Percentiles rank a stretch among this genome's conserved stretches.
phyloP scores from a whole-genome alignment of 2,888 invertebrate species.

The Eupithecia subfuscata region DNA sequence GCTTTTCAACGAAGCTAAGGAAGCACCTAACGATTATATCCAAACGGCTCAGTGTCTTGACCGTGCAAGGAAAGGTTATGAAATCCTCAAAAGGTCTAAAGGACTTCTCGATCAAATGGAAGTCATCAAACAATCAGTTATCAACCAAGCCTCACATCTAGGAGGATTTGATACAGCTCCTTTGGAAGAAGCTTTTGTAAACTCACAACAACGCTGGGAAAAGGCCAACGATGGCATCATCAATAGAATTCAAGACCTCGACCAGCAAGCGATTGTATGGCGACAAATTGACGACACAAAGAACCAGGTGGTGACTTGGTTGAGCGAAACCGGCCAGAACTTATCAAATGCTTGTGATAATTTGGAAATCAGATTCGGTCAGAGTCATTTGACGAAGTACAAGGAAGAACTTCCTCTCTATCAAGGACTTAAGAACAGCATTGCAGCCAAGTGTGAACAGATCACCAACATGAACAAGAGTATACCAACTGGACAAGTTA shows the following conservation, averaged over 20 bases:
- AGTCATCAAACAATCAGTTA: conserved; percentile 88
- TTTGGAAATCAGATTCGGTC: conserved; percentile 92
- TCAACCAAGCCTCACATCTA: conserved; percentile 88
- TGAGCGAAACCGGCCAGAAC: conserved; percentile 91
- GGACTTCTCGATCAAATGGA: conserved; percentile 90
- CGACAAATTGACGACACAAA: conserved; percentile 95
- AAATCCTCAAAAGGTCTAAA: conserved; percentile 90
- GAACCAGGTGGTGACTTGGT: conserved; percentile 92
- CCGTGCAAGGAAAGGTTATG: conserved; percentile 90
- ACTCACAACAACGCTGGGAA: conserved; percentile 88
- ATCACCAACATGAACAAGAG: conserved; percentile 90
- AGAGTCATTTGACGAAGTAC: conserved; percentile 91
- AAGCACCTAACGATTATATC: conserved; percentile 88
- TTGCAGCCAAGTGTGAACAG: conserved; percentile 91
- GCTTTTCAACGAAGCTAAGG: conserved; percentile 85
- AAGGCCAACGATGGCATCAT: conserved; percentile 88
- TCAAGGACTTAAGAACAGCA: conserved; percentile 89
- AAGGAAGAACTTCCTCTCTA: conserved; percentile 93
- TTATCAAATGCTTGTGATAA: conserved; percentile 90
- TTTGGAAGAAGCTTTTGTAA: conserved; percentile 84
- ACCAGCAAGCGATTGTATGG: conserved; percentile 96
- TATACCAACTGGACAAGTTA: conserved; percentile 87
- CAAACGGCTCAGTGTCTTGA: conserved; percentile 89
- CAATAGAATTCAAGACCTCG: conserved; percentile 90
- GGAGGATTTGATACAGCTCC: conserved; percentile 86